These are phyloP conservation scores for Albula glossodonta DNA, from an alignment of 2,113 vertebrate genomes.

Conservation along the genomic window DNA sequence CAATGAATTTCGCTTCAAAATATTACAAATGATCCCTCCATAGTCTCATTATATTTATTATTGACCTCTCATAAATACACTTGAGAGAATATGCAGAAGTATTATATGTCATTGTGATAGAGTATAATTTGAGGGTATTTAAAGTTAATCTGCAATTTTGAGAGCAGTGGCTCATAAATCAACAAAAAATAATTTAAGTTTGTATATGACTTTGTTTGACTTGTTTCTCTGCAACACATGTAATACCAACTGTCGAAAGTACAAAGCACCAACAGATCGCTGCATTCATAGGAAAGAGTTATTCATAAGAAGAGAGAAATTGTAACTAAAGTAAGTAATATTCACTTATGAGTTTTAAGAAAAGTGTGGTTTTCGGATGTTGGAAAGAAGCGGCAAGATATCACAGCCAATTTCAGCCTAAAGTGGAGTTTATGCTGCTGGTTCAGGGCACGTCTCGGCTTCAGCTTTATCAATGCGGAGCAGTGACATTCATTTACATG, in stretches of 20 bases:
- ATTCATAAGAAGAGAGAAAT: not conserved
- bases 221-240: not conserved
- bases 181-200: not conserved
- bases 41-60: not conserved
- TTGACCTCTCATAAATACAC: not conserved
- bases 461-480: slow-evolving; percentile 24
- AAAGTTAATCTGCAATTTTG: not conserved
- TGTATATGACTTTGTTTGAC: not conserved
- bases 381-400: not conserved
- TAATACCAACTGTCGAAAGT: not conserved
- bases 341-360: not conserved
- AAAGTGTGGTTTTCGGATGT: not conserved
- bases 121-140: slow-evolving; percentile 1
- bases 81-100: not conserved
- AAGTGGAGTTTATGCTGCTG: slow-evolving; percentile 14
- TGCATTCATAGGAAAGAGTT: not conserved
- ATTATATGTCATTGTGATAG: not conserved
- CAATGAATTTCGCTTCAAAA: not conserved
- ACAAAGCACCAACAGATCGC: not conserved
- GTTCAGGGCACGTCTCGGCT: slow-evolving; percentile 20
- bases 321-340: not conserved
- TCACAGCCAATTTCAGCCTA: not conserved
- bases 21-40: not conserved
- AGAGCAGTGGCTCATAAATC: not conserved
- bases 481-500: slow-evolving; percentile 25